Conservation (phyloP, 2,888 invertebrate genomes). For the Agapostemon virescens region DNA sequence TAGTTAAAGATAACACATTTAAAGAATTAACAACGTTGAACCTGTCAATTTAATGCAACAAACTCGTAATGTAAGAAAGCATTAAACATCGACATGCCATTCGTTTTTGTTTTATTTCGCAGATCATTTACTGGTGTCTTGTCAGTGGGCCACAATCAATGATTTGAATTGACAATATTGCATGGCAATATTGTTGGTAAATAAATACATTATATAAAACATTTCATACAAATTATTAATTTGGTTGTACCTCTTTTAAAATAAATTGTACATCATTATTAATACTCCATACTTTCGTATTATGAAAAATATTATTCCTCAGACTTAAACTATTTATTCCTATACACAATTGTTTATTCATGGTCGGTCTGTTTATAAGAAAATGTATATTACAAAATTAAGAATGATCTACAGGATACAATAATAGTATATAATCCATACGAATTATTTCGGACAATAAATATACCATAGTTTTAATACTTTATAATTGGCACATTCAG, state of each 20-base stretch:
- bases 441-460: neutral
- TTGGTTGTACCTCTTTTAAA: neutral
- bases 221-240: neutral
- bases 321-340: neutral
- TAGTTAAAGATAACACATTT: no score
- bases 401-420: neutral
- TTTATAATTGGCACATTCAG: neutral
- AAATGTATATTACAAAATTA: neutral
- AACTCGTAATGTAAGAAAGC: neutral
- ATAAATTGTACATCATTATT: neutral
- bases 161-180: neutral
- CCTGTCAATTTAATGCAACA: neutral
- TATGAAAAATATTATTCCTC: neutral
- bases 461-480: neutral
- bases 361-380: neutral
- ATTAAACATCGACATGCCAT: neutral
- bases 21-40: neutral
- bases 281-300: neutral
- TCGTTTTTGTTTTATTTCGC: neutral
- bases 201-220: neutral
- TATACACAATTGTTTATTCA: neutral
- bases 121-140: neutral
- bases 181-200: no score
- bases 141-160: neutral
- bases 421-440: neutral